Conservation (phyloP, 2,113 vertebrate species). For the Stigmatopora nigra region DNA sequence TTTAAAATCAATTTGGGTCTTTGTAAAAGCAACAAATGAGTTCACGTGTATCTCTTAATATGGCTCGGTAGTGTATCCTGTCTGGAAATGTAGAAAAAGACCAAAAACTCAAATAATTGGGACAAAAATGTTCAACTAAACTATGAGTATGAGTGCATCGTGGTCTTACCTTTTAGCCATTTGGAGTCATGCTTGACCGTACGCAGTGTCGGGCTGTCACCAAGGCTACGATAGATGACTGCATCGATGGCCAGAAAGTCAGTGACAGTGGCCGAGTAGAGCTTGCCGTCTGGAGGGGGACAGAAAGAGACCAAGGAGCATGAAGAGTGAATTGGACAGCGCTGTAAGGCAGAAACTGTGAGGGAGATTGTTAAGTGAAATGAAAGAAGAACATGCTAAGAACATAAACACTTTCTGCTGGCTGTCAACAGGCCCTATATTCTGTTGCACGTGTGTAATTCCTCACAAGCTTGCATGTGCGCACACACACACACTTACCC, state of each 20-base stretch:
- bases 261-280: constrained; percentile 97
- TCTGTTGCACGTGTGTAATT: constrained; percentile 38
- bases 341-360: constrained; percentile 16
- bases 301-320: constrained; percentile 21
- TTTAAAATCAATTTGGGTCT: no score
- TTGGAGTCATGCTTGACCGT: constrained; percentile 99
- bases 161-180: constrained; percentile 91
- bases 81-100: no score
- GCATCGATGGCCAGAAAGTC: constrained; percentile 98
- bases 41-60: no score
- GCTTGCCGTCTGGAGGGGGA: constrained; percentile 80
- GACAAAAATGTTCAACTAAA: no score
- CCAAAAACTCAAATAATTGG: no score
- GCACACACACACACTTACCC: constrained; percentile 13
- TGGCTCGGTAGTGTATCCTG: no score
- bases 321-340: constrained; percentile 13
- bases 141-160: constrained; percentile 17
- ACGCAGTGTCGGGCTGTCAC: constrained; percentile 93
- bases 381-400: constrained; percentile 25
- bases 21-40: no score
- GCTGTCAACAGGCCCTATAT: constrained; percentile 17
- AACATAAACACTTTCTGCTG: constrained; percentile 23
- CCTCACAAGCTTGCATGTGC: constrained; percentile 13
- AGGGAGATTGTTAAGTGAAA: constrained; percentile 14
- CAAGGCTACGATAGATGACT: constrained; percentile 97